These are phyloP conservation scores for Oncorhynchus keta DNA, from an alignment of 2,113 vertebrate genomes.

Conservation along the genomic window DNA sequence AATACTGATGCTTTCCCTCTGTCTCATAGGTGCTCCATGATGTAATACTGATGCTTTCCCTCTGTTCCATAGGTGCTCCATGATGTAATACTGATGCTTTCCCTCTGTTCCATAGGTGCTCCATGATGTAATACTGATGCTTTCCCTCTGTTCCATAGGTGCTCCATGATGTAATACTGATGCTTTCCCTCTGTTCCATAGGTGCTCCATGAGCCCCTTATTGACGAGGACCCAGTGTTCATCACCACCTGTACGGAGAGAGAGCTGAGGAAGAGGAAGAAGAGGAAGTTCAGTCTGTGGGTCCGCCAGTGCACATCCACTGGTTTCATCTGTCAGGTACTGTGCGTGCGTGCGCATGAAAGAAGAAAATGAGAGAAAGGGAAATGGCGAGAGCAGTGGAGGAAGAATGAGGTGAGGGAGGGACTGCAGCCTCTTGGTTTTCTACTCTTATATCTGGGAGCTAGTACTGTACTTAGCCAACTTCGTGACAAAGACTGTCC, in stretches of 20 bases:
- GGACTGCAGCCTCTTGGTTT: background rate
- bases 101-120: background rate
- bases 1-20: too few relatives aligned
- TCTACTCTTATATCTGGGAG: too few relatives aligned
- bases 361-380: background rate
- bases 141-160: background rate
- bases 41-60: too few relatives aligned
- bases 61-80: too few relatives aligned
- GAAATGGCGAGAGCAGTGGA: background rate
- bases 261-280: slow-evolving; percentile 96
- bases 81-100: slow-evolving; percentile 56
- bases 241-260: slow-evolving; percentile 95
- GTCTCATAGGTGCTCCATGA: too few relatives aligned
- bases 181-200: slow-evolving; percentile 55
- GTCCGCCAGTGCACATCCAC: slow-evolving; percentile 97
- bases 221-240: slow-evolving; percentile 96
- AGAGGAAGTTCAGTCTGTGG: slow-evolving; percentile 99
- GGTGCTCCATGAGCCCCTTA: slow-evolving; percentile 75
- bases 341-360: background rate
- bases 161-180: too few relatives aligned
- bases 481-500: background rate
- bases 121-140: too few relatives aligned
- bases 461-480: background rate
- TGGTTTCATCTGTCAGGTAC: slow-evolving; percentile 96
- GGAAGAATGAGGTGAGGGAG: background rate